Conservation (phyloP, 2,113 vertebrate species). For the Megaceryle maxima region DNA sequence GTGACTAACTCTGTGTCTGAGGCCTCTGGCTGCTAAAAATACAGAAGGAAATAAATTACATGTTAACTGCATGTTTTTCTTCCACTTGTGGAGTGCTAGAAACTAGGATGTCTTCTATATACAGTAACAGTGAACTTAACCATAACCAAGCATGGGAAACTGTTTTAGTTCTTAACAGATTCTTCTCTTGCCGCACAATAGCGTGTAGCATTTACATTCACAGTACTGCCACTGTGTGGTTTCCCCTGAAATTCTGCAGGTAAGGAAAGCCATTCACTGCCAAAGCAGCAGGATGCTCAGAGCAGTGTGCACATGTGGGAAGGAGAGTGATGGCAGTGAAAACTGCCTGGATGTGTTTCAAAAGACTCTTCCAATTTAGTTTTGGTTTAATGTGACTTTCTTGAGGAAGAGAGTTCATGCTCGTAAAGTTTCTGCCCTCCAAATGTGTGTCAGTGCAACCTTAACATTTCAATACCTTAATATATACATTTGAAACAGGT, state of each 20-base stretch:
- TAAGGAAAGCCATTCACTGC: background rate
- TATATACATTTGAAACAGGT: background rate
- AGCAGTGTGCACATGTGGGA: fast-evolving
- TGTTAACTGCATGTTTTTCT: background rate
- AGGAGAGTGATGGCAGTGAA: background rate
- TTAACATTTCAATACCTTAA: background rate
- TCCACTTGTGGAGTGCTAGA: background rate
- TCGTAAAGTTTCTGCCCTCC: background rate
- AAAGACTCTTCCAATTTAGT: background rate
- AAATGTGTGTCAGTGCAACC: background rate
- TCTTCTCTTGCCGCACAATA: background rate
- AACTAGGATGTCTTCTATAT: background rate
- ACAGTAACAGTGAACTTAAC: background rate
- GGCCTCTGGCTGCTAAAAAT: slow-evolving; percentile 3
- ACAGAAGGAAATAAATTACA: background rate
- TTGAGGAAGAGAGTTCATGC: background rate
- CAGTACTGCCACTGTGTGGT: slow-evolving; percentile 64
- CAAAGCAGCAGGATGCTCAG: background rate
- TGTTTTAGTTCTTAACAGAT: background rate
- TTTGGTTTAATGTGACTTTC: background rate
- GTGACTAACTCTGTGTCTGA: background rate
- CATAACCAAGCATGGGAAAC: background rate
- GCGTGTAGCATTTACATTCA: background rate
- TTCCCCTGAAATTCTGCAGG: slow-evolving; percentile 40
- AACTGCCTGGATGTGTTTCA: background rate